Conservation (phyloP, 1,140 invertebrate species). For the Lasioglossum baleicum region DNA sequence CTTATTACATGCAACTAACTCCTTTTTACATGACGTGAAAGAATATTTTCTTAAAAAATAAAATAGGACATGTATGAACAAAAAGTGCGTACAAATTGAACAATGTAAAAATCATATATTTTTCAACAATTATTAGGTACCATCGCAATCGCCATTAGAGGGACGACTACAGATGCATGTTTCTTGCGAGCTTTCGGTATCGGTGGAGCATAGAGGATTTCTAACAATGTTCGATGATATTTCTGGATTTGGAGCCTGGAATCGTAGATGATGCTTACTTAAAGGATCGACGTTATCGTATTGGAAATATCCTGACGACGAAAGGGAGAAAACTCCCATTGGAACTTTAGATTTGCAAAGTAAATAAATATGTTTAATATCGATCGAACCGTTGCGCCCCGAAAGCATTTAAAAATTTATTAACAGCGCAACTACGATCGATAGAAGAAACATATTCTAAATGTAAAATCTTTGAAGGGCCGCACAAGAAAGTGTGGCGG, state of each 20-base stretch:
- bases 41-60: too few species aligned
- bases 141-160: conserved; percentile 86
- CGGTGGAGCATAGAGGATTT: conserved; percentile 90
- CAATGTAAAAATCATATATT: not conserved
- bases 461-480: too few species aligned
- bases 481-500: too few species aligned
- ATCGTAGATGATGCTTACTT: conserved; percentile 93
- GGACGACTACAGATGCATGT: conserved; percentile 88
- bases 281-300: conserved; percentile 88
- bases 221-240: conserved; percentile 96
- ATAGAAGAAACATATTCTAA: too few species aligned
- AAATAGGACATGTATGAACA: too few species aligned
- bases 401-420: too few species aligned
- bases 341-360: conserved; percentile 89
- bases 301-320: conserved; percentile 98
- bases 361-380: too few species aligned
- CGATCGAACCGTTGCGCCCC: too few species aligned
- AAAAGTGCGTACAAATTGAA: too few species aligned
- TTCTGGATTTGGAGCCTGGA: conserved; percentile 94
- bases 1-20: too few species aligned
- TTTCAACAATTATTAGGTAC: conserved; percentile 79
- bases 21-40: too few species aligned
- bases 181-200: conserved; percentile 86
- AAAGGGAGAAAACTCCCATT: conserved; percentile 91
- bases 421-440: too few species aligned